Percentiles rank a stretch among this genome's conserved stretches.
Evolutionary conservation across 1,140 invertebrate species (phyloP).

Genomic region (Telenomus remus): DNA sequence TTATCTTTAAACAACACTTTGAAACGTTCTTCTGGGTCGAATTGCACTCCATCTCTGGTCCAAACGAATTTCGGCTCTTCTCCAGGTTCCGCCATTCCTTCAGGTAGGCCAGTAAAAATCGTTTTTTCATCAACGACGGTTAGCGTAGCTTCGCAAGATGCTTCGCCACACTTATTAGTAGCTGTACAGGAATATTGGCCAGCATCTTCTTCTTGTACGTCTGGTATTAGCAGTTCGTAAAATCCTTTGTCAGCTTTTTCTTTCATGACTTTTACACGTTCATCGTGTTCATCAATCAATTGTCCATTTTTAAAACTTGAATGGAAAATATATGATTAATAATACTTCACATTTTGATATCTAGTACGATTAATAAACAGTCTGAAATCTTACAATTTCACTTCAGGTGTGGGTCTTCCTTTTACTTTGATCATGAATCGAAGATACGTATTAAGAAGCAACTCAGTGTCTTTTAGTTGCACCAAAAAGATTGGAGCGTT

Average conservation of each 20-base stretch:
- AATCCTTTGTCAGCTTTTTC: slow-evolving; percentile 88
- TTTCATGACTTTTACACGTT: slow-evolving; percentile 83
- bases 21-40: slow-evolving; percentile 94
- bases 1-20: slow-evolving; percentile 94
- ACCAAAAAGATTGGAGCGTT: slow-evolving; percentile 88
- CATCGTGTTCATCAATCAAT: slow-evolving; percentile 81
- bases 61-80: slow-evolving; percentile 90
- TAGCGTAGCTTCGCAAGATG: slow-evolving; percentile 84
- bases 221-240: slow-evolving; percentile 91
- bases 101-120: slow-evolving; percentile 83
- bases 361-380: slow-evolving; percentile 68
- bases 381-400: slow-evolving; percentile 82
- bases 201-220: slow-evolving; percentile 87
- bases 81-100: slow-evolving; percentile 82
- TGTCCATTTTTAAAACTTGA: slow-evolving; percentile 90
- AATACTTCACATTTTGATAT: slow-evolving; percentile 2
- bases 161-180: slow-evolving; percentile 88
- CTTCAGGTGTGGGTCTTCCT: slow-evolving; percentile 88
- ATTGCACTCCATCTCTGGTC: slow-evolving; percentile 91
- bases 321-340: slow-evolving; percentile 35
- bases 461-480: slow-evolving; percentile 88
- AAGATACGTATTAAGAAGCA: slow-evolving; percentile 89
- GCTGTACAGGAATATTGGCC: slow-evolving; percentile 93
- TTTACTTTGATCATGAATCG: slow-evolving; percentile 93
- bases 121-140: slow-evolving; percentile 90